A percentile compares a stretch with the other conserved stretches of the same genome.
Evolutionary conservation across 2,797 vertebrate genomes (phyloP).

Genomic region (Columba guinea): DNA sequence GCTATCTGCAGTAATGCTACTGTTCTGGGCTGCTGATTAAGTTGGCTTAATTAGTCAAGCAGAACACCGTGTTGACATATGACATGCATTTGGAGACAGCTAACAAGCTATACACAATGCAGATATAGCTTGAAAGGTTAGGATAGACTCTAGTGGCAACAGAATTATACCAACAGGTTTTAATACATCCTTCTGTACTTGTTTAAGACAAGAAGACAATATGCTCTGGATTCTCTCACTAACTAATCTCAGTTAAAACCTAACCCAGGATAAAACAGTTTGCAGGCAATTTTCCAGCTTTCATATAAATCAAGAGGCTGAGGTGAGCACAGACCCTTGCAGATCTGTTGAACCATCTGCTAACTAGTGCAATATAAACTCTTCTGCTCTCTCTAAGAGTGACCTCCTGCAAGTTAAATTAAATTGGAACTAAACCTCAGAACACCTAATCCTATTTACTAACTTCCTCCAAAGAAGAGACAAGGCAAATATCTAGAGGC

Average conservation of each 20-base stretch:
- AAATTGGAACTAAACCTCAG: not conserved
- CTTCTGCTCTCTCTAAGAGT: not conserved
- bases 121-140: not conserved
- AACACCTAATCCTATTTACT: not conserved
- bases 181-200: not conserved
- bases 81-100: accelerated
- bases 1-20: not conserved
- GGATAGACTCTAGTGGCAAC: not conserved
- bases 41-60: not conserved
- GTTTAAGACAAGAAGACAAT: not conserved
- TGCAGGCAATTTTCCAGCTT: not conserved
- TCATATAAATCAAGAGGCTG: not conserved
- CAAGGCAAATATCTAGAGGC: not conserved
- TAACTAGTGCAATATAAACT: not conserved
- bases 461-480: not conserved
- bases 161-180: not conserved
- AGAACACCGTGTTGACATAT: not conserved
- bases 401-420: not conserved
- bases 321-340: not conserved
- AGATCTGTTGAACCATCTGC: not conserved
- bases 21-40: not conserved
- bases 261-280: not conserved
- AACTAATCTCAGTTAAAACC: not conserved
- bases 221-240: not conserved
- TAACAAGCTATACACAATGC: not conserved